A percentile compares a stretch with the other conserved stretches of the same genome.
Conservation (phyloP, 2,113 vertebrate species). For the Dasyprocta punctata region DNA sequence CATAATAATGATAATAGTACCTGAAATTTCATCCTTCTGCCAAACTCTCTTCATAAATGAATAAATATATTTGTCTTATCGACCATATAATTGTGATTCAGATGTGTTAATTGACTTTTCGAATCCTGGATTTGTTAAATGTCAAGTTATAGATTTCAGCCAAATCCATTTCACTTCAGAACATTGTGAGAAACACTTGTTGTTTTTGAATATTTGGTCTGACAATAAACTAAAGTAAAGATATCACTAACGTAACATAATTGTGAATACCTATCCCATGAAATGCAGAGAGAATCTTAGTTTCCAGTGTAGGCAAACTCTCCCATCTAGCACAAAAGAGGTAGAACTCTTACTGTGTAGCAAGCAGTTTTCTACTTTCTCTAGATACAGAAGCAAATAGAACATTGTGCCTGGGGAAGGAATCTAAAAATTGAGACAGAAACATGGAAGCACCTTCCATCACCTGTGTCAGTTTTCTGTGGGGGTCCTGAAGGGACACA, state of each 20-base stretch:
- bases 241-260: neutral
- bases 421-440: neutral
- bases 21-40: neutral
- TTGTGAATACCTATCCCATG: too few relatives aligned
- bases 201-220: neutral
- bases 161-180: neutral
- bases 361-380: neutral
- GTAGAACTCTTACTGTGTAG: neutral
- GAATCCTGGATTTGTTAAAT: neutral
- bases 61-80: neutral
- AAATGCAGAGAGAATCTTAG: neutral
- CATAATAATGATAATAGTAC: neutral
- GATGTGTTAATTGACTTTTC: neutral
- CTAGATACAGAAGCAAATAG: neutral
- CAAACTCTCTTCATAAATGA: neutral
- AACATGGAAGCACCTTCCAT: neutral
- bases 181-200: neutral
- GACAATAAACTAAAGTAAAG: neutral
- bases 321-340: neutral
- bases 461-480: neutral
- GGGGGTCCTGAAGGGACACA: neutral
- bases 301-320: neutral
- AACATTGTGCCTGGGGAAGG: neutral
- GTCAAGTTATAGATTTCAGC: neutral
- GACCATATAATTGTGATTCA: neutral